phyloP scores from a whole-genome alignment of 2,113 vertebrate genomes.

The Crypturellus undulatus region DNA sequence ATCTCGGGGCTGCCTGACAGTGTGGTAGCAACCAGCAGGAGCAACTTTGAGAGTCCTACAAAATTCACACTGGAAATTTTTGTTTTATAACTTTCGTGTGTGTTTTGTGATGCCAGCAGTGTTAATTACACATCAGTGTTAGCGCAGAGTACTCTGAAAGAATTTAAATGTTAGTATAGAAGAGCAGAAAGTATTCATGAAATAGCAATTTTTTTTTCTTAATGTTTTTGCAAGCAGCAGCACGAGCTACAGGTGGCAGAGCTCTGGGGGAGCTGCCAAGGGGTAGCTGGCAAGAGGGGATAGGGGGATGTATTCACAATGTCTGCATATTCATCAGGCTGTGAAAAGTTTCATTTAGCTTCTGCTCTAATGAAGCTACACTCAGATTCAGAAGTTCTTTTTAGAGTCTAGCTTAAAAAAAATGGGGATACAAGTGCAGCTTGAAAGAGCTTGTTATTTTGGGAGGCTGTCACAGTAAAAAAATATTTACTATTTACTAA shows the following conservation, averaged over 20 bases:
- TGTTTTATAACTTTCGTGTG: background rate
- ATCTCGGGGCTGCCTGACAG: background rate
- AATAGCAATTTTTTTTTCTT: too few species aligned
- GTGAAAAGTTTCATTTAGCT: background rate
- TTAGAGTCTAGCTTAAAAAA: background rate
- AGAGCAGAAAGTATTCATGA: too few species aligned
- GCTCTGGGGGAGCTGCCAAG: background rate
- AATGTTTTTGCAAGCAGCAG: background rate
- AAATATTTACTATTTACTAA: background rate
- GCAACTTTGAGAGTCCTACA: background rate
- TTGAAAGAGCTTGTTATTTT: background rate
- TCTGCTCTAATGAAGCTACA: background rate
- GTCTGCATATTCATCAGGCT: background rate
- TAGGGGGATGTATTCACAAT: background rate
- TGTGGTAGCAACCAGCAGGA: background rate
- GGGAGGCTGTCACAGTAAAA: background rate
- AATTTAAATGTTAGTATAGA: too few species aligned
- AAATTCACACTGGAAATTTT: background rate
- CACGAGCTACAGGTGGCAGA: background rate
- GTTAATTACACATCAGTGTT: background rate
- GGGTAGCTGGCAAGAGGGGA: background rate
- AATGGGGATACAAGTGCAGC: fast-evolving
- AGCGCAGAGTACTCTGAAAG: background rate
- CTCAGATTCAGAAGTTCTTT: background rate
- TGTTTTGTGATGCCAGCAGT: background rate